Conservation (phyloP, 2,888 invertebrate species). For the Molanna angustata region DNA sequence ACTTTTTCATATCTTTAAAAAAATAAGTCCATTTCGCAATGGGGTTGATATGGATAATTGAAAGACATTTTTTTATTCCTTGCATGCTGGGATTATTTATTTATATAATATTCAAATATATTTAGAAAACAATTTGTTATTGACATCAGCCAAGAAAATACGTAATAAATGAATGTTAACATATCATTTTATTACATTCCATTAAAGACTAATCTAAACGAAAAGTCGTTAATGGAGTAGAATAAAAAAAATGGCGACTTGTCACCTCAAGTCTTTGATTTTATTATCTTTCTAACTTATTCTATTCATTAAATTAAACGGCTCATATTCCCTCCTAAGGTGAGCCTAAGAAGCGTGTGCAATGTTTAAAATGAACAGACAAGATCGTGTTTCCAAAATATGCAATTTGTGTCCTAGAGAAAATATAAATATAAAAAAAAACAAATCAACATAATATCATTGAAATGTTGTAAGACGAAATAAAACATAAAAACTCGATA, state of each 20-base stretch:
- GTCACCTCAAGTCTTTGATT: too few species aligned
- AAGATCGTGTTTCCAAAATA: conserved; percentile 54
- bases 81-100: conserved; percentile 33
- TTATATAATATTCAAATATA: conserved; percentile 26
- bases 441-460: conserved; percentile 1
- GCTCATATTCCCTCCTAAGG: conserved; percentile 3
- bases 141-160: conserved; percentile 22
- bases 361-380: conserved; percentile 46
- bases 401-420: conserved; percentile 35
- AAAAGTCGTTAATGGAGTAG: too few species aligned
- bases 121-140: conserved; percentile 27
- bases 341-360: conserved; percentile 41
- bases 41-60: too few species aligned
- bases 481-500: neutral
- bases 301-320: too few species aligned
- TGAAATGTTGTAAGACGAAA: neutral
- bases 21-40: too few species aligned
- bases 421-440: conserved; percentile 5
- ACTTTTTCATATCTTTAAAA: too few species aligned
- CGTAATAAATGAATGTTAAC: conserved; percentile 27
- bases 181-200: conserved; percentile 23
- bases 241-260: too few species aligned
- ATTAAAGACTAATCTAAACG: too few species aligned
- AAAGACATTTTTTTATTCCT: conserved; percentile 21
- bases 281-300: too few species aligned